Conservation (phyloP, 2,888 invertebrate genomes). For the Lasioglossum marginatum region DNA sequence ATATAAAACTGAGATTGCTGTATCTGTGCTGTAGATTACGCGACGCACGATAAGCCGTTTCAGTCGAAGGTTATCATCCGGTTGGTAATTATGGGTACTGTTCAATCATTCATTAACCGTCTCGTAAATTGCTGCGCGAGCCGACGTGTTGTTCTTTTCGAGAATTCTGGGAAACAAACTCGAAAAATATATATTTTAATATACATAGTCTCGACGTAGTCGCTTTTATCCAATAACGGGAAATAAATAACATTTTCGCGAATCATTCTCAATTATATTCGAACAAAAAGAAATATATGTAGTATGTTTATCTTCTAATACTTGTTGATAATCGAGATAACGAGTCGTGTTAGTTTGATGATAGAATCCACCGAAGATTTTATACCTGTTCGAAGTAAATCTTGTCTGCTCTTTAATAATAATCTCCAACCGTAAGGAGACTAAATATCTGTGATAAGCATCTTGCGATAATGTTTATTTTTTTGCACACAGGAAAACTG, state of each 20-base stretch:
- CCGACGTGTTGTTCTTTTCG: neutral
- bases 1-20: slow-evolving; percentile 47
- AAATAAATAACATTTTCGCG: neutral
- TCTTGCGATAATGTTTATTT: too few relatives aligned
- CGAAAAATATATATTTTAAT: neutral
- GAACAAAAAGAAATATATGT: too few relatives aligned
- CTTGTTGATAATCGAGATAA: neutral
- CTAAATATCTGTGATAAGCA: too few relatives aligned
- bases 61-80: slow-evolving; percentile 73
- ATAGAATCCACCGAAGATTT: neutral
- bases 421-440: too few relatives aligned
- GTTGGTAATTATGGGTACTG: slow-evolving; percentile 57
- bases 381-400: neutral
- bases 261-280: too few relatives aligned
- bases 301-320: neutral
- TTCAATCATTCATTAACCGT: slow-evolving; percentile 57
- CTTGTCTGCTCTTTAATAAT: neutral
- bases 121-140: slow-evolving; percentile 13
- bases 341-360: neutral
- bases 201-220: too few relatives aligned
- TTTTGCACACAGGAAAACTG: too few relatives aligned
- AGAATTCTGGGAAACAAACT: slow-evolving; percentile 22
- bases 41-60: slow-evolving; percentile 63
- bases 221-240: too few relatives aligned
- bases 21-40: slow-evolving; percentile 55